Conservation (phyloP, 2,888 invertebrate species). For the Holacanthella duospinosa region DNA sequence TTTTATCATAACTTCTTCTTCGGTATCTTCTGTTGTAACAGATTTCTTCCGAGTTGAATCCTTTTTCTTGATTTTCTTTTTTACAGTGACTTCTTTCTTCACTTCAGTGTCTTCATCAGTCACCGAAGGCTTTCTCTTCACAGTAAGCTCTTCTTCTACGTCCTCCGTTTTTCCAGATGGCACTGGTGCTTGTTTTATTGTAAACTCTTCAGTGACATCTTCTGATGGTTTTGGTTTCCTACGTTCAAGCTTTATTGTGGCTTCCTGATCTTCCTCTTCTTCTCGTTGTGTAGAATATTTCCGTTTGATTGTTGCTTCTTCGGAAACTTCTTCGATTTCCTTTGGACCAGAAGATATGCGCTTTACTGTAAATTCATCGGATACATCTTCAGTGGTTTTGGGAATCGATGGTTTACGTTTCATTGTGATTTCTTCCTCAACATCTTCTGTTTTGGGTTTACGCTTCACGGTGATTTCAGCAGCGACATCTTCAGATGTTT, state of each 20-base stretch:
- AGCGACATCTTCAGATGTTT: conserved; percentile 4
- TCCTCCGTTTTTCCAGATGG: not conserved
- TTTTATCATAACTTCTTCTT: conserved; percentile 42
- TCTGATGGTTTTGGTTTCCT: too few species aligned
- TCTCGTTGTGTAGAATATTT: not conserved
- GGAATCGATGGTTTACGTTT: too few species aligned
- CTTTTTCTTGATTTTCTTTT: conserved; percentile 42
- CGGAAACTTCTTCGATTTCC: conserved; percentile 7
- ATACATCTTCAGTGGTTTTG: too few species aligned
- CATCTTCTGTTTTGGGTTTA: conserved; percentile 38
- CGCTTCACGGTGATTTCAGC: conserved; percentile 39
- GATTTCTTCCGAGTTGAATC: conserved; percentile 42
- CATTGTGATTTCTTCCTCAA: not conserved
- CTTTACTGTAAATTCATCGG: not conserved
- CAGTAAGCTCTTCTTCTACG: conserved; percentile 8
- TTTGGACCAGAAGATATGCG: not conserved
- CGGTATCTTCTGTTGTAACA: conserved; percentile 43
- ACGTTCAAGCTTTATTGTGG: not conserved
- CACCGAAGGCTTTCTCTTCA: conserved; percentile 32
- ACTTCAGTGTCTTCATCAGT: conserved; percentile 29
- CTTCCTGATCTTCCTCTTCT: not conserved
- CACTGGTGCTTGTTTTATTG: not conserved
- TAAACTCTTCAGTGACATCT: not conserved
- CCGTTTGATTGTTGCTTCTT: conserved; percentile 11
- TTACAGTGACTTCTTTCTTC: conserved; percentile 18